These are phyloP conservation scores for Myocastor coypus DNA, from an alignment of 2,113 vertebrate species.

Conservation along the genomic window DNA sequence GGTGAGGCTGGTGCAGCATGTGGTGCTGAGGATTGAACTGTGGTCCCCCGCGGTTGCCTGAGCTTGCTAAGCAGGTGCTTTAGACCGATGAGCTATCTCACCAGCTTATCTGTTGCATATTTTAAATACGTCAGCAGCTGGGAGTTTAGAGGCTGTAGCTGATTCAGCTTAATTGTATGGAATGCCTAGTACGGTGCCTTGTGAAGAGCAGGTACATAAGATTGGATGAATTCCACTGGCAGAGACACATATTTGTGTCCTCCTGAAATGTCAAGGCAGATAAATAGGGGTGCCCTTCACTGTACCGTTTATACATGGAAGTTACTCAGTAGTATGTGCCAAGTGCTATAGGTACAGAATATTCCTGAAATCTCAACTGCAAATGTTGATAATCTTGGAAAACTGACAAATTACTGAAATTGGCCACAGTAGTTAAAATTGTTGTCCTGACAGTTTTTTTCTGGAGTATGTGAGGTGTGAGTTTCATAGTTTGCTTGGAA, in stretches of 20 bases:
- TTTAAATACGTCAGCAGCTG: not conserved
- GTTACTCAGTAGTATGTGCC: not conserved
- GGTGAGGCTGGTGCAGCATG: too few species aligned
- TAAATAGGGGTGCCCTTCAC: not conserved
- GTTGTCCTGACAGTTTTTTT: conserved; percentile 32
- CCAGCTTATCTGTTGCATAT: not conserved
- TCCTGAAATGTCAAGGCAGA: not conserved
- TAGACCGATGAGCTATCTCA: too few species aligned
- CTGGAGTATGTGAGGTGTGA: not conserved
- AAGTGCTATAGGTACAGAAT: not conserved
- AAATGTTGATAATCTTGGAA: conserved; percentile 18
- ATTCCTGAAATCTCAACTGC: conserved; percentile 26
- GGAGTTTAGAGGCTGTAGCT: not conserved
- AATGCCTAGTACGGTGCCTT: not conserved
- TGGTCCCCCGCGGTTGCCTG: too few species aligned
- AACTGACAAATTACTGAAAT: not conserved
- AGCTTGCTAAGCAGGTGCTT: too few species aligned
- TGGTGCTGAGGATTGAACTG: too few species aligned
- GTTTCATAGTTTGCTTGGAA: conserved; percentile 46
- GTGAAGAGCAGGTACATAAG: not conserved
- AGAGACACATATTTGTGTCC: conserved; percentile 2
- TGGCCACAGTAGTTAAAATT: conserved; percentile 19
- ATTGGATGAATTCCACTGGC: not conserved
- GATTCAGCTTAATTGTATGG: not conserved
- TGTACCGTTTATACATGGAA: not conserved